Conservation (phyloP, 2,113 vertebrate species). For the Silurus meridionalis region DNA sequence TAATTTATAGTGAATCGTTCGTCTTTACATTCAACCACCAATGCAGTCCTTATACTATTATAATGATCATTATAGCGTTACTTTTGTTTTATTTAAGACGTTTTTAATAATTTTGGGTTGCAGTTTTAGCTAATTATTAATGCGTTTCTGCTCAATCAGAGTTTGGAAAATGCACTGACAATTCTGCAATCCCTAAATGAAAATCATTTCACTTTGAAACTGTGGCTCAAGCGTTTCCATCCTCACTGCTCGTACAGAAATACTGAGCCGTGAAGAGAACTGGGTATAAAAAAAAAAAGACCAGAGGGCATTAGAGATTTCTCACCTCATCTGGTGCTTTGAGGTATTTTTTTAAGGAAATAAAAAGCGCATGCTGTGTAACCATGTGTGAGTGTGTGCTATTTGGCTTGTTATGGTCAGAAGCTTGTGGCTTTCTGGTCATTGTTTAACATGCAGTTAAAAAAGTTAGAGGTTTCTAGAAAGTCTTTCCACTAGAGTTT, state of each 20-base stretch:
- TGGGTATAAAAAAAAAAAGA: background rate
- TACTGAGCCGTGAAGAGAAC: conserved; percentile 2
- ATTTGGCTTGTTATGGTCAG: background rate
- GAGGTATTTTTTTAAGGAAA: conserved; percentile 69
- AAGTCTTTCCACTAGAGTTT: background rate
- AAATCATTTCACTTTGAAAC: background rate
- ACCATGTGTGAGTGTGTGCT: conserved; percentile 12
- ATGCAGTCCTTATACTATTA: conserved; percentile 43
- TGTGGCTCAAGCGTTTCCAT: background rate
- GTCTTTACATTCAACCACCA: conserved; percentile 13
- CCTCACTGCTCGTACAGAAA: background rate
- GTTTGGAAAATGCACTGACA: background rate
- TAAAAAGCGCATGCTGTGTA: conserved; percentile 61
- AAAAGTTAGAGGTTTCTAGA: background rate
- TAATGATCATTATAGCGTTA: conserved; percentile 14
- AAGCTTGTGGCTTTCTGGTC: too few relatives aligned
- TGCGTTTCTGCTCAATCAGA: conserved; percentile 2
- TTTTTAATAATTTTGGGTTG: background rate
- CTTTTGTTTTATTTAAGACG: conserved; percentile 10
- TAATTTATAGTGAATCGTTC: background rate
- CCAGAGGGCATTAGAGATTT: background rate
- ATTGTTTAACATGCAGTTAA: background rate
- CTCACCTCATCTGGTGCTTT: conserved; percentile 59
- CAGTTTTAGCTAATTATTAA: conserved; percentile 4
- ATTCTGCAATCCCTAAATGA: background rate